Base-by-base conservation (phyloP, 2,888 invertebrate species). In the Ischnus inquisitorius region DNA sequence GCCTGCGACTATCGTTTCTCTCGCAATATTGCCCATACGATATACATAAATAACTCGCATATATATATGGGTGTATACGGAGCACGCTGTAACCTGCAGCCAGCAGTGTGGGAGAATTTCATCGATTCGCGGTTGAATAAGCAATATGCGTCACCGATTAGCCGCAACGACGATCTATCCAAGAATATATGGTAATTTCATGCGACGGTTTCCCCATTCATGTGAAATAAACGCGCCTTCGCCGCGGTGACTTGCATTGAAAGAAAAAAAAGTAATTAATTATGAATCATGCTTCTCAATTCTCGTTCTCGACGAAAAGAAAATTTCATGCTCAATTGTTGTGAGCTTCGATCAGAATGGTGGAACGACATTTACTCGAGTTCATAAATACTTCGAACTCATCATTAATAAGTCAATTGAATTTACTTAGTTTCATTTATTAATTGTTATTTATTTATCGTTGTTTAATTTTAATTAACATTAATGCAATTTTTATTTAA, bases 111-210 rank as follows among this genome's bases (percentile, higher is more conserved):
- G 22, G 22, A 67, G 60, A 43, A 69, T 48, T 72, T 65, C 48
- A 54, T 65, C 72, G 72, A 79, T 65, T 72, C 57, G 67, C 65
- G 72, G 72, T 72, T 74, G 46, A 67, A 57, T 67, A 72, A 79
- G 65, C 80, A 28, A 74, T 48, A 68, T 22, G 46, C 67, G 8
- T 75, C 60, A 25, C 48, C 62, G 79, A 79, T 79, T 79, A 72
- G 65, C 65, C 43, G 57, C 41, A 72, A 74, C 72, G 57, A 57
- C 46, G 65, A 74, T 34, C 10, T 14, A 46, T 72, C 43, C 46
- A 67, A 67, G 46, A 65, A 67, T 60, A 16, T 41, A 67, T 62
- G 69, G 22, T 60, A 46, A 78, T 62, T 69, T 16, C 14, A 64
- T 79, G 41, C 28, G 28, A 65, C 10, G 64, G 72, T 64, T 79